A percentile compares a stretch with the other conserved stretches of the same genome.
phyloP scores from a whole-genome alignment of 2,113 vertebrate species.

The Diphyllodes magnificus region DNA sequence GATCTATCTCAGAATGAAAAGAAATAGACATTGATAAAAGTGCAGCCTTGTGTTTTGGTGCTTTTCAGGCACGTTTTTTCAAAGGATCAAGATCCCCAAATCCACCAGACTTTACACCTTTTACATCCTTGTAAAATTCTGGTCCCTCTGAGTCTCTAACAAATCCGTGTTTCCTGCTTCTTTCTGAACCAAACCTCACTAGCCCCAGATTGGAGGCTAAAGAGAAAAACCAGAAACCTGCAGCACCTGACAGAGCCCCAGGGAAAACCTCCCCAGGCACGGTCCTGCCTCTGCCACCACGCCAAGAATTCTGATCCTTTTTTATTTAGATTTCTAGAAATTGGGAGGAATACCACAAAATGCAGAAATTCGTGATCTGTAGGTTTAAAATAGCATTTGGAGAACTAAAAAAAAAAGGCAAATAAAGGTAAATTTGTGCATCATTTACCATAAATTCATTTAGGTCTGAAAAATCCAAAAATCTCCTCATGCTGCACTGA shows the following conservation, averaged over 20 bases:
- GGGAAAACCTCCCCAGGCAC: accelerated
- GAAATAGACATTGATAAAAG: neutral
- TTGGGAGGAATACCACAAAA: neutral
- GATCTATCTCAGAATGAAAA: neutral
- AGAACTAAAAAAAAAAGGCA: neutral
- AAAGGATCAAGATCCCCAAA: neutral
- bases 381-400: neutral
- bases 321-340: neutral
- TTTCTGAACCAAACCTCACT: neutral
- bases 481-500: neutral
- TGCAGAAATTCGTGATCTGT: neutral
- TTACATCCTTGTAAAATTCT: neutral
- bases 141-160: neutral
- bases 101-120: neutral
- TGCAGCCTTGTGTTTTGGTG: neutral
- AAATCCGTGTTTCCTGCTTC: neutral
- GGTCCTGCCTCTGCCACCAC: neutral
- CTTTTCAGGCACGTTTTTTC: neutral
- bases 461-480: neutral
- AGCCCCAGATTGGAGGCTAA: neutral
- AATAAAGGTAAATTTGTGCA: neutral
- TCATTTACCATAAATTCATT: neutral
- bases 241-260: too few relatives aligned
- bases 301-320: neutral
- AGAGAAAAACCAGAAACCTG: neutral